phyloP scores from a whole-genome alignment of 2,797 vertebrate genomes.

The Tinamus major region DNA sequence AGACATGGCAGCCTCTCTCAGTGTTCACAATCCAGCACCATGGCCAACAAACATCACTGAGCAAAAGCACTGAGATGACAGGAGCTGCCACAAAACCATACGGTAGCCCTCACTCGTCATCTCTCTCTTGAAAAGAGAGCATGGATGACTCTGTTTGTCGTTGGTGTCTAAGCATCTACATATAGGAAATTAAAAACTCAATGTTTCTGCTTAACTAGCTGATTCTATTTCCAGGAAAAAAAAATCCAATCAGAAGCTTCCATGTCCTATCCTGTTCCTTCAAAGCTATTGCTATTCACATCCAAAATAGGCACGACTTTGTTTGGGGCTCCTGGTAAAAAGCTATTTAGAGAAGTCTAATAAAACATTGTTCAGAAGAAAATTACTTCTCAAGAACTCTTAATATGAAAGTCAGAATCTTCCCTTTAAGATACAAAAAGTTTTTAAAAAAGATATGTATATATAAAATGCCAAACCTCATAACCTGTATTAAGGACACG shows the following conservation, averaged over 20 bases:
- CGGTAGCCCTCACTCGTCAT: not conserved
- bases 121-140: not conserved
- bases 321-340: not conserved
- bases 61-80: not conserved
- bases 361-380: not conserved
- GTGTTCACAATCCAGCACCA: not conserved
- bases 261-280: not conserved
- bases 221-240: not conserved
- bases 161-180: rapidly evolving
- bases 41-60: not conserved
- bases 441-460: not conserved
- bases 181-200: not conserved
- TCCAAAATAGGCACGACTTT: not conserved
- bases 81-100: rapidly evolving
- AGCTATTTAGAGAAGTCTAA: not conserved
- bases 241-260: not conserved
- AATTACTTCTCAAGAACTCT: not conserved
- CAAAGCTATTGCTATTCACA: not conserved
- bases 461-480: not conserved
- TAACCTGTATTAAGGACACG: not conserved
- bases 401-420: not conserved
- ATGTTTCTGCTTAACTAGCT: not conserved
- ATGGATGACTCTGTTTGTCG: not conserved
- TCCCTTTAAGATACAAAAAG: not conserved
- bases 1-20: not conserved